Evolutionary conservation across 1,140 invertebrate species (phyloP).

Genomic region (Bombus huntii): DNA sequence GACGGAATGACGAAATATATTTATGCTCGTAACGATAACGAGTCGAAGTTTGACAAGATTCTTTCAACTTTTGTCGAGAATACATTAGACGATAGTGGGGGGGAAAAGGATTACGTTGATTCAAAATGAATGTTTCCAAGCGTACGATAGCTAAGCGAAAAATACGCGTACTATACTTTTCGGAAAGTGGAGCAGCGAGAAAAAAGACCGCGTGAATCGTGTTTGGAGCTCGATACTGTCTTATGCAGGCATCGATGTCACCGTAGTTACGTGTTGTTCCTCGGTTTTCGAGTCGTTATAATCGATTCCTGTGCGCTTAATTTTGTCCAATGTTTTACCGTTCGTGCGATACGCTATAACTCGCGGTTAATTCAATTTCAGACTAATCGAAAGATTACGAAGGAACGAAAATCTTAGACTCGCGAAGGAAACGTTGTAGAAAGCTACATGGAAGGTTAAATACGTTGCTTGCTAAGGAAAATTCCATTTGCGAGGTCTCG

Average conservation of each 20-base stretch:
- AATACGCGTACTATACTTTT: not conserved
- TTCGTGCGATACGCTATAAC: too few species aligned
- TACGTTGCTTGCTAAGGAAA: too few species aligned
- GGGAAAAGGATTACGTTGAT: not conserved
- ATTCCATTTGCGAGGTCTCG: too few species aligned
- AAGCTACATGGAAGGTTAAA: too few species aligned
- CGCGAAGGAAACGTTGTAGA: too few species aligned
- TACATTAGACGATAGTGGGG: too few species aligned
- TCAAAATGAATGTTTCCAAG: not conserved
- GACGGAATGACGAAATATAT: not conserved
- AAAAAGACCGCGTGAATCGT: not conserved
- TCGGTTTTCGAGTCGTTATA: not conserved
- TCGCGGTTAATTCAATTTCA: too few species aligned
- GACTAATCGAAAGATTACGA: too few species aligned
- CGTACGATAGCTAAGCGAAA: too few species aligned
- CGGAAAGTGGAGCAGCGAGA: rapidly evolving
- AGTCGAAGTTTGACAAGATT: not conserved
- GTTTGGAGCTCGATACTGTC: not conserved
- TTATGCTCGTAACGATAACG: not conserved
- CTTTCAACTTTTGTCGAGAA: rapidly evolving
- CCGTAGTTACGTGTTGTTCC: not conserved
- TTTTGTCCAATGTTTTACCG: not conserved
- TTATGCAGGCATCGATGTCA: constrained; percentile 34
- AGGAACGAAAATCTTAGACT: too few species aligned
- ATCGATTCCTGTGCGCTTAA: too few species aligned